These are phyloP conservation scores for Gadus macrocephalus DNA, from an alignment of 2,113 vertebrate species.

Conservation along the genomic window DNA sequence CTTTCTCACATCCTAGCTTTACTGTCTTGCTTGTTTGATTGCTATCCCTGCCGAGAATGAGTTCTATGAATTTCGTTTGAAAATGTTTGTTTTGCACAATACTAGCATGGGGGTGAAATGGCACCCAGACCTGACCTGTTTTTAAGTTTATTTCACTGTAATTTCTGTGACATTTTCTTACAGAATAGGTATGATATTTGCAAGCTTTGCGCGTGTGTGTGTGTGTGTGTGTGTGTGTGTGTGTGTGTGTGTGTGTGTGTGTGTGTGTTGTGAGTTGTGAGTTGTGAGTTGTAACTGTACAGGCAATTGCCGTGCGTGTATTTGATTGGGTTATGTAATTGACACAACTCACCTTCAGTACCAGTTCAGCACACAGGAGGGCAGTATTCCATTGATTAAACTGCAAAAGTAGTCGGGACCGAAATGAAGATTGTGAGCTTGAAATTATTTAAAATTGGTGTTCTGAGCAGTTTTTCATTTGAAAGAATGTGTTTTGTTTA, in stretches of 20 bases:
- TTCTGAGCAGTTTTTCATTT: constrained; percentile 17
- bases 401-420: constrained; percentile 16
- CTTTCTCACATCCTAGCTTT: constrained; percentile 37
- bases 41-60: constrained; percentile 1
- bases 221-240: constrained; percentile 1
- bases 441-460: constrained; percentile 12
- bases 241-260: constrained; percentile 3
- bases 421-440: constrained; percentile 23
- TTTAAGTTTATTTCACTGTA: neutral
- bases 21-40: constrained; percentile 23
- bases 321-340: constrained; percentile 40
- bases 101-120: neutral
- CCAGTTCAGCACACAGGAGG: constrained; percentile 45
- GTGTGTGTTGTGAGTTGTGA: too few species aligned
- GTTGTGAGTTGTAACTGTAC: constrained; percentile 12
- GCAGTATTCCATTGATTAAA: constrained; percentile 36
- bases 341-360: constrained; percentile 49
- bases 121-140: neutral
- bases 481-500: neutral
- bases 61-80: neutral
- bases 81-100: constrained; percentile 36
- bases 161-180: neutral
- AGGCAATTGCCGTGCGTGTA: constrained; percentile 15
- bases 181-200: neutral
- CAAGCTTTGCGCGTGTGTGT: constrained; percentile 1